A percentile compares a stretch with the other conserved stretches of the same genome.
Evolutionary conservation across 1,140 invertebrate species (phyloP).

Genomic region (Sycobia sp.): DNA sequence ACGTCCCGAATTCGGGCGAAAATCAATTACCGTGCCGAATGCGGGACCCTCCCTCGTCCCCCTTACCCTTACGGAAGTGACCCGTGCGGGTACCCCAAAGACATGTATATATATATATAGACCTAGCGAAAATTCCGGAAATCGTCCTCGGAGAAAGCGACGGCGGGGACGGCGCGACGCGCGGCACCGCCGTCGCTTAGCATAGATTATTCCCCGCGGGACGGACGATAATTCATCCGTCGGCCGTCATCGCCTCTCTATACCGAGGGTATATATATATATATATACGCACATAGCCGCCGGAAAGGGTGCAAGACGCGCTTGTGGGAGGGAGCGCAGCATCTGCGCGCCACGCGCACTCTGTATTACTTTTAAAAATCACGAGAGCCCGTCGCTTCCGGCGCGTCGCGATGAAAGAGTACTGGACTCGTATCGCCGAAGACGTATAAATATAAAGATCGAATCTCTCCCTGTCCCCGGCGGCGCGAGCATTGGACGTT

Average conservation of each 20-base stretch:
- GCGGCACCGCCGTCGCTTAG: not conserved
- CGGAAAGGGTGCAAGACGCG: slow-evolving; percentile 5
- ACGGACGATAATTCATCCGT: slow-evolving; percentile 32
- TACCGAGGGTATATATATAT: too few species aligned
- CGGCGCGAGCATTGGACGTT: too few species aligned
- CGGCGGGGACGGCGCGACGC: not conserved
- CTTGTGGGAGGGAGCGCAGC: not conserved
- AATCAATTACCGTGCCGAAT: not conserved
- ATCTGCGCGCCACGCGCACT: slow-evolving; percentile 28
- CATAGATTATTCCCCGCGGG: too few species aligned
- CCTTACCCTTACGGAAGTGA: not conserved
- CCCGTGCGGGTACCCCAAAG: not conserved
- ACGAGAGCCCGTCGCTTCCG: too few species aligned
- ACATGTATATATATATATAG: too few species aligned
- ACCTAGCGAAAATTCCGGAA: slow-evolving; percentile 28
- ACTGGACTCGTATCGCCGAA: too few species aligned
- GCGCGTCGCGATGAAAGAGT: too few species aligned
- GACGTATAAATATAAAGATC: too few species aligned
- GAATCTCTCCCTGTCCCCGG: too few species aligned
- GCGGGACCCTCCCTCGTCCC: not conserved
- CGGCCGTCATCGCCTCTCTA: slow-evolving; percentile 1
- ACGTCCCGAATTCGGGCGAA: not conserved
- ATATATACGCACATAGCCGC: too few species aligned
- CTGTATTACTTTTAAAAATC: too few species aligned
- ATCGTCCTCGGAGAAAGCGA: too few species aligned